A percentile compares a stretch with the other conserved stretches of the same genome.
Conservation (phyloP, 2,888 invertebrate genomes). For the Pseudococcus viburni region DNA sequence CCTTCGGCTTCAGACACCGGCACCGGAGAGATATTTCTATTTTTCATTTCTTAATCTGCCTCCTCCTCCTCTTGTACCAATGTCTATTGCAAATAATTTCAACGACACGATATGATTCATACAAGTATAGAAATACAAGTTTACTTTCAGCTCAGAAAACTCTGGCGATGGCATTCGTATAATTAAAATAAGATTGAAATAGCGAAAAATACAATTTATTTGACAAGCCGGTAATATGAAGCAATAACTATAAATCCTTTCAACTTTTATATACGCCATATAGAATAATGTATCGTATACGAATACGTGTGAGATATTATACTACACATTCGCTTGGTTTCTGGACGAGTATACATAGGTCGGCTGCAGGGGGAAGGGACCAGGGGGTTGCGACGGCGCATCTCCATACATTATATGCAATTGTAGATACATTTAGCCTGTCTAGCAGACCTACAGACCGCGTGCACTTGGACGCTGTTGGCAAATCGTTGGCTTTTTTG, state of each 20-base stretch:
- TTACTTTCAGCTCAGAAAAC: not conserved
- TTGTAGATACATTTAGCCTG: not conserved
- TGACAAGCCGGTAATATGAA: conserved; percentile 23
- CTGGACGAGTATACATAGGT: not conserved
- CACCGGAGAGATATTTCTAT: no score
- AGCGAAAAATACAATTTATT: conserved; percentile 39
- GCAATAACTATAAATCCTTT: conserved; percentile 20
- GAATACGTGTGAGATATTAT: conserved; percentile 11
- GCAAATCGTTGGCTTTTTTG: not conserved
- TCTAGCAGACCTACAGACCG: not conserved
- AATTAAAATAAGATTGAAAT: conserved; percentile 17
- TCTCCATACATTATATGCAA: not conserved
- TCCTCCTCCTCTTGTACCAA: no score
- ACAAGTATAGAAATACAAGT: not conserved
- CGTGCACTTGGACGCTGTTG: not conserved
- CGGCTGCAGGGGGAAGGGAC: not conserved
- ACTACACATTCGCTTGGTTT: not conserved
- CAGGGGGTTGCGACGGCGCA: not conserved
- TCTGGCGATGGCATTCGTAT: conserved; percentile 7
- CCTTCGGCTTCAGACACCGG: no score
- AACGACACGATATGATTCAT: not conserved
- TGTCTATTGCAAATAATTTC: no score
- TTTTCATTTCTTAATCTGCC: no score
- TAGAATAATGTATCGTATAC: not conserved
- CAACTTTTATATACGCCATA: not conserved